A percentile compares a stretch with the other conserved stretches of the same genome.
These are phyloP conservation scores for Stramonita haemastoma DNA, from an alignment of 2,888 invertebrate species.

Conservation along the genomic window DNA sequence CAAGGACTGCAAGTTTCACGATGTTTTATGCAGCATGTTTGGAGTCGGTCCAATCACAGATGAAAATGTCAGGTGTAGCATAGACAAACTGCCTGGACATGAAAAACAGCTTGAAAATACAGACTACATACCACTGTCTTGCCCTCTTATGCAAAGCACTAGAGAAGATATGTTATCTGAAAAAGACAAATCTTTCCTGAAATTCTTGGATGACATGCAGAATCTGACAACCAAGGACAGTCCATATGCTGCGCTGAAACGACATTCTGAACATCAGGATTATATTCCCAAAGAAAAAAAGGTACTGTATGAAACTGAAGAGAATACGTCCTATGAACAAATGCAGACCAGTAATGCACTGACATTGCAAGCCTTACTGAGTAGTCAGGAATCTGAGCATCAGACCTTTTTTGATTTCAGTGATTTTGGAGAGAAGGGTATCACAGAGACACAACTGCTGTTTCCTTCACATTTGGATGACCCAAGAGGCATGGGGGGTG, in stretches of 20 bases:
- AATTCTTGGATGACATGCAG: slow-evolving; percentile 25
- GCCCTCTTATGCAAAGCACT: background rate
- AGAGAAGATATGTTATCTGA: background rate
- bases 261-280: background rate
- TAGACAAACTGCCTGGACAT: background rate
- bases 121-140: slow-evolving; percentile 22
- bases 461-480: background rate
- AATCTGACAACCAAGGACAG: slow-evolving; percentile 26
- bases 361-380: background rate
- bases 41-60: background rate
- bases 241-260: background rate
- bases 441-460: background rate
- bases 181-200: slow-evolving; percentile 14
- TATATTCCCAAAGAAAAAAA: background rate
- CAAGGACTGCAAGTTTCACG: background rate
- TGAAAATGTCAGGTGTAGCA: background rate
- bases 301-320: background rate
- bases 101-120: background rate
- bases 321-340: background rate
- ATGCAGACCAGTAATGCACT: background rate
- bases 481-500: background rate
- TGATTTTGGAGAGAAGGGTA: background rate
- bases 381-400: background rate
- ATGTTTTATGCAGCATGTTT: background rate
- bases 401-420: background rate